These are phyloP conservation scores for Allacma fusca DNA, from an alignment of 2,888 invertebrate species.

Conservation along the genomic window DNA sequence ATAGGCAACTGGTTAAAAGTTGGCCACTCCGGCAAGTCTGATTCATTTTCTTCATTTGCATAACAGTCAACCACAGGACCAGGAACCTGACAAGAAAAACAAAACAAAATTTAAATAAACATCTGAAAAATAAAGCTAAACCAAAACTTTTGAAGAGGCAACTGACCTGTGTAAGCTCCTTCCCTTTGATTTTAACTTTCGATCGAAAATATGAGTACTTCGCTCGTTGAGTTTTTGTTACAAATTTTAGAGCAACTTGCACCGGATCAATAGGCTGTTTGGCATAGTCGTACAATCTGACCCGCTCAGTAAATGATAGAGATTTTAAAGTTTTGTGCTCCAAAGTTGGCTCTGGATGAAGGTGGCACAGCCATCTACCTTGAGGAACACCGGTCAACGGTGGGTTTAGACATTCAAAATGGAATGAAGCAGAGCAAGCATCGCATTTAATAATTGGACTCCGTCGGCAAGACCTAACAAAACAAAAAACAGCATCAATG, in stretches of 20 bases:
- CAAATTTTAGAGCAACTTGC: constrained; percentile 84
- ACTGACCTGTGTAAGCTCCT: constrained; percentile 27
- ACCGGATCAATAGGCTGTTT: constrained; percentile 84
- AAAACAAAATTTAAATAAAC: not conserved
- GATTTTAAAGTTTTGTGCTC: constrained; percentile 83
- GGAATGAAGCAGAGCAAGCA: constrained; percentile 88
- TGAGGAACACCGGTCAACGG: constrained; percentile 87
- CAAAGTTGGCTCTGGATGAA: constrained; percentile 90
- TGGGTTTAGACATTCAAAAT: constrained; percentile 93
- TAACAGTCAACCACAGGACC: constrained; percentile 41
- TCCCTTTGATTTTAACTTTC: constrained; percentile 37
- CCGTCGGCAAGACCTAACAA: constrained; percentile 76
- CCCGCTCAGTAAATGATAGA: constrained; percentile 83
- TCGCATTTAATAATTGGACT: constrained; percentile 91
- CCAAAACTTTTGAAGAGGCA: not conserved
- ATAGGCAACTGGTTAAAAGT: constrained; percentile 14
- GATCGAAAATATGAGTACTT: constrained; percentile 38
- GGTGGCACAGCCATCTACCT: constrained; percentile 97
- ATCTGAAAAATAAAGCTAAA: too few relatives aligned
- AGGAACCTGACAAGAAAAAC: constrained; percentile 26
- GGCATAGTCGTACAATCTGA: constrained; percentile 87
- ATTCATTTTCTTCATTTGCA: constrained; percentile 19
- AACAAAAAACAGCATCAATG: not conserved
- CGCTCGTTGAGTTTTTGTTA: constrained; percentile 63
- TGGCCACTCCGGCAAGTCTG: constrained; percentile 36